Conservation (phyloP, 2,113 vertebrate genomes). For the Zapornia atra region DNA sequence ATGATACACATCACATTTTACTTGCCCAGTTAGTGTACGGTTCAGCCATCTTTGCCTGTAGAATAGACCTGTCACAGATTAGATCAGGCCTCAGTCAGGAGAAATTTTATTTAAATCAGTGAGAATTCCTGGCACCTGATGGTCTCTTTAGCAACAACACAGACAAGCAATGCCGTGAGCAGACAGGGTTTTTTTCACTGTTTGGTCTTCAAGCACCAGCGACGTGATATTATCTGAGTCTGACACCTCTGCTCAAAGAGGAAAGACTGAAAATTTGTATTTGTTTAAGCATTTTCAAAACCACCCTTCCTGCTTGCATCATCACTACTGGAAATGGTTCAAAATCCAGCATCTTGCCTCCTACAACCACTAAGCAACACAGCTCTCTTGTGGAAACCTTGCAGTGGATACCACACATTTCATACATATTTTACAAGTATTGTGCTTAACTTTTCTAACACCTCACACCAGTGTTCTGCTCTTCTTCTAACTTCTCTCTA, state of each 20-base stretch:
- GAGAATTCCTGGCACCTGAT: neutral
- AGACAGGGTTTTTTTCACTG: neutral
- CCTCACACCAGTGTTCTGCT: neutral
- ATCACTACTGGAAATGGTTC: neutral
- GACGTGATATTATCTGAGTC: neutral
- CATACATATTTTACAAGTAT: neutral
- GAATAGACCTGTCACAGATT: neutral
- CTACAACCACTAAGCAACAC: neutral
- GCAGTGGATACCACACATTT: neutral
- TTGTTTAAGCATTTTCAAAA: neutral
- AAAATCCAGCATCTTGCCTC: neutral
- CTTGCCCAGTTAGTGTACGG: neutral
- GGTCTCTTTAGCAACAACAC: neutral
- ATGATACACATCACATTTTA: neutral
- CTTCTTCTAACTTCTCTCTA: neutral
- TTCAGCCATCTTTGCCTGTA: neutral
- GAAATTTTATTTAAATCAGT: neutral
- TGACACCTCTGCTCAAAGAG: neutral
- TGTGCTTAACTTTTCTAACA: neutral
- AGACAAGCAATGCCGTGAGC: neutral
- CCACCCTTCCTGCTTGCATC: neutral
- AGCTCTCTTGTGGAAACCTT: neutral
- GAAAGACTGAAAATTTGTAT: neutral
- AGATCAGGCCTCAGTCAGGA: neutral
- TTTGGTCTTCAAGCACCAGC: neutral